Percentiles rank a stretch among this genome's conserved stretches.
Evolutionary conservation across 2,888 invertebrate genomes (phyloP).

Genomic region (Heliconius ethilla): DNA sequence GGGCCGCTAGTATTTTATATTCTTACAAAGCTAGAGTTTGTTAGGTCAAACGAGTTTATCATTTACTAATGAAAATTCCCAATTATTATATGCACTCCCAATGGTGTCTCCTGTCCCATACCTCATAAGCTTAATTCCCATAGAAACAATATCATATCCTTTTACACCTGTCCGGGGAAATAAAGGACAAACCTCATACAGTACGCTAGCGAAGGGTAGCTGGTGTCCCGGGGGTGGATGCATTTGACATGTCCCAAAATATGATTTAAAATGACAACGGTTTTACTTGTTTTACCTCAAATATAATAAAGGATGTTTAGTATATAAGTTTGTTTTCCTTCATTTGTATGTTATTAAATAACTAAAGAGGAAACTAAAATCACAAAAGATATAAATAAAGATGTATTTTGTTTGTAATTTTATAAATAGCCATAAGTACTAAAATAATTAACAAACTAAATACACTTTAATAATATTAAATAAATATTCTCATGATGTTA

Average conservation of each 20-base stretch:
- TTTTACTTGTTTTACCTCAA: not conserved
- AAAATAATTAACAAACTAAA: no score
- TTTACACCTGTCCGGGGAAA: constrained; percentile 36
- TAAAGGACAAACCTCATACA: constrained; percentile 40
- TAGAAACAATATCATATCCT: constrained; percentile 18
- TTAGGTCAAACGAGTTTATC: no score
- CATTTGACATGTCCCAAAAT: constrained; percentile 9
- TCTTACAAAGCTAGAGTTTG: no score
- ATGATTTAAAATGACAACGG: not conserved
- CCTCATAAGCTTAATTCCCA: not conserved
- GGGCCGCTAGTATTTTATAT: no score
- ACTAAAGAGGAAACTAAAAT: no score
- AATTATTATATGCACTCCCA: not conserved
- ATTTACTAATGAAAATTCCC: not conserved
- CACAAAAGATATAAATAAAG: no score
- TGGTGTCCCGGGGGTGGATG: not conserved
- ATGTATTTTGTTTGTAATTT: no score
- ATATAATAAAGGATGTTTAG: not conserved
- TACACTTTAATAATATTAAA: no score
- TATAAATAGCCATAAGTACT: no score
- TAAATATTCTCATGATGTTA: no score
- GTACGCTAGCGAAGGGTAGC: constrained; percentile 29
- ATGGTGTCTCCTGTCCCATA: not conserved
- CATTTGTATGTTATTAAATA: no score
- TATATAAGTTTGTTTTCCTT: no score